Evolutionary conservation across 2,797 vertebrate genomes (phyloP), one percentile per base, ranked within the genome.

Genomic region (Enteromius paludinosus): DNA sequence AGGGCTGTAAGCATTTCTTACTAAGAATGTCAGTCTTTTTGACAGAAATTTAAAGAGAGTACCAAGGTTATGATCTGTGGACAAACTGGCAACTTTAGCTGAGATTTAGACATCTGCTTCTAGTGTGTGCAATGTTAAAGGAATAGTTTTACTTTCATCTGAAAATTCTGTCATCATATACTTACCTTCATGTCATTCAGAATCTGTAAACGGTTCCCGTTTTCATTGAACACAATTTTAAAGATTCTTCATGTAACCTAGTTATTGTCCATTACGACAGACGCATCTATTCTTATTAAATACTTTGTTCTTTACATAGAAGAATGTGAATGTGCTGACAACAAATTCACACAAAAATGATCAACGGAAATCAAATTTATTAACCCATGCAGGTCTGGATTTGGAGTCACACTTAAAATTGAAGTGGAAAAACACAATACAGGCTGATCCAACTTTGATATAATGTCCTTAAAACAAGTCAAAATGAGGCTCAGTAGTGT

Each of bases 21-120:
- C 74, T 77, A 74, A 56, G 71, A 83, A 84, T 81, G 83, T 72
- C 82, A 78, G 25, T 70, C 56, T 77, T 68, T 54, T 65, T 45
- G 71, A 74, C n/a, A 18, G 45, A 77, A 79, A 73, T 80, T 80
- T 70, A 84, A 47, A 80, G 35, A 35, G 23, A 71, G 71, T 76
- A 49, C 17, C 62, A 69, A 65, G 56, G 83, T 69, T 64, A 52
- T 80, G 75, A 69, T 56, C 70, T 41, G n/a, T 78, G 84, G 83
- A 83, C 76, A 84, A 71, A 65, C n/a, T 56, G 76, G 35, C 28
- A 61, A 62, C 41, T 64, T 81, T 2, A 41, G 65, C 14, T 65
- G 59, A 73, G n/a, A 65, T 73, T 72, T 38, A 41, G n/a, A 64
- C 17, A 41, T 81, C 59, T 35, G 59, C 69, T 4, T 65, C 20